phyloP scores from a whole-genome alignment of 2,888 invertebrate species.

The Standfussiana lucernea region DNA sequence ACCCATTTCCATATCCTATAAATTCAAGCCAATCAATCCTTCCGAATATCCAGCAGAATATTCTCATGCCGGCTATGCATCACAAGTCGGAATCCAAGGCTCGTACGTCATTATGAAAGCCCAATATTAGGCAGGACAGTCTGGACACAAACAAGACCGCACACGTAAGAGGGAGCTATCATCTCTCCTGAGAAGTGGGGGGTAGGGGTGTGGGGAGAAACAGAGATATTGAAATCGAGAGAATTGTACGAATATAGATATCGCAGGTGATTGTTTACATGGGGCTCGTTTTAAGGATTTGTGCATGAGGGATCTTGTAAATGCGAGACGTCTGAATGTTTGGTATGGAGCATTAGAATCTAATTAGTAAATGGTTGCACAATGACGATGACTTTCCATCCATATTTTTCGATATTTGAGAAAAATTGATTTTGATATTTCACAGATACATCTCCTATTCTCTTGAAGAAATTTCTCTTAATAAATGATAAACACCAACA shows the following conservation, averaged over 20 bases:
- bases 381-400: rapidly evolving
- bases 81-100: slow-evolving; percentile 74
- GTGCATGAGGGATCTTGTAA: neutral
- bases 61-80: slow-evolving; percentile 67
- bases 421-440: no score
- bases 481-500: neutral
- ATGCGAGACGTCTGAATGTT: neutral
- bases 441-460: neutral
- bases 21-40: slow-evolving; percentile 23
- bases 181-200: slow-evolving; percentile 73
- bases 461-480: neutral
- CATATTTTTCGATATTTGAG: neutral
- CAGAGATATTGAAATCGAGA: slow-evolving; percentile 72
- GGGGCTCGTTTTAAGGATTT: slow-evolving; percentile 40
- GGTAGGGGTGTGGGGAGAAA: slow-evolving; percentile 58
- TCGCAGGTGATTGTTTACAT: slow-evolving; percentile 66
- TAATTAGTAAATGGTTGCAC: neutral
- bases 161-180: slow-evolving; percentile 80
- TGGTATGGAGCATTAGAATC: neutral
- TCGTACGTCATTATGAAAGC: slow-evolving; percentile 82
- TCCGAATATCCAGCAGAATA: slow-evolving; percentile 53
- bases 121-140: slow-evolving; percentile 81
- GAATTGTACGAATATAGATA: slow-evolving; percentile 67
- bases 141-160: slow-evolving; percentile 88
- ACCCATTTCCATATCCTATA: slow-evolving; percentile 1